Conservation (phyloP, 2,888 invertebrate genomes). For the Chymomyza amoena region DNA sequence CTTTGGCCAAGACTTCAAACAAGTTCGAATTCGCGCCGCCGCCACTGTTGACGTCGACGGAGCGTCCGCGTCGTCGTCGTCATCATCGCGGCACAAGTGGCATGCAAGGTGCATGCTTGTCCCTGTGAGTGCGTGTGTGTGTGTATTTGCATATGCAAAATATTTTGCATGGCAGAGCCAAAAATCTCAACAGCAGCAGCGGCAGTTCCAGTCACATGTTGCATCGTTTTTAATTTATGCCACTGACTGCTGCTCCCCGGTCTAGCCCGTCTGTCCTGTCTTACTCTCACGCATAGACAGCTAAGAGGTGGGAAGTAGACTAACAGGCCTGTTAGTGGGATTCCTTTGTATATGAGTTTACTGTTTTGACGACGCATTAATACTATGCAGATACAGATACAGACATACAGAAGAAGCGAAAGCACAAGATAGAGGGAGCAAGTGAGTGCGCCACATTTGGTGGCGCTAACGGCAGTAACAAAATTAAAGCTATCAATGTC, state of each 20-base stretch:
- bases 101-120: background rate
- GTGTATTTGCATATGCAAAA: conserved; percentile 51
- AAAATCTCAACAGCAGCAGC: conserved; percentile 42
- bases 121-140: background rate
- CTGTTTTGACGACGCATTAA: background rate
- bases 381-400: background rate
- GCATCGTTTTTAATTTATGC: conserved; percentile 69
- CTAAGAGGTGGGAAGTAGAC: background rate
- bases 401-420: background rate
- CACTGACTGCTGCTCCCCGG: conserved; percentile 28
- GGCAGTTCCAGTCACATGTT: conserved; percentile 55
- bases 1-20: conserved; percentile 58
- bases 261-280: conserved; percentile 19
- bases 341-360: background rate
- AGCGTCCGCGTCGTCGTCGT: conserved; percentile 37
- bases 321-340: background rate
- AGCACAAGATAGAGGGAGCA: background rate
- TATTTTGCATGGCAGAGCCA: conserved; percentile 48
- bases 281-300: background rate
- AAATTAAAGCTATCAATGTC: conserved; percentile 63
- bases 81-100: background rate
- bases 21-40: conserved; percentile 69
- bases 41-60: background rate
- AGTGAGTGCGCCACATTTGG: background rate
- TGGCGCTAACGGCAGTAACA: background rate